Percentiles rank a stretch among this genome's conserved stretches.
phyloP scores from a whole-genome alignment of 1,140 invertebrate genomes.

The Diorhabda carinulata region DNA sequence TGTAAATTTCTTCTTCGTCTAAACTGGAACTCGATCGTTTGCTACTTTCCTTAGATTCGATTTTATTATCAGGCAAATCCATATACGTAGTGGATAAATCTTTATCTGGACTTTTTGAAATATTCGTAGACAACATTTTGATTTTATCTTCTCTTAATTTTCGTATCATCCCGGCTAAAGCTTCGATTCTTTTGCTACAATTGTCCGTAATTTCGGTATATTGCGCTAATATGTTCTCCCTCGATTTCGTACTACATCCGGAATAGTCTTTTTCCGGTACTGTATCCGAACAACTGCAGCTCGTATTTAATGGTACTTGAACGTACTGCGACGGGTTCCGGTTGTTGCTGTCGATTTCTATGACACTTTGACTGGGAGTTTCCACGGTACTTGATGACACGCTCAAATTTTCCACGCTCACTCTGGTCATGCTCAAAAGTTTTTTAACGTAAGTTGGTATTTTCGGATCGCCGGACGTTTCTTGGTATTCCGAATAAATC shows the following conservation, averaged over 20 bases:
- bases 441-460: conserved; percentile 52
- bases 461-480: conserved; percentile 26
- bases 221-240: conserved; percentile 21
- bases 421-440: conserved; percentile 51
- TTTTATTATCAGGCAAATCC: conserved; percentile 35
- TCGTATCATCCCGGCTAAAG: conserved; percentile 53
- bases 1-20: conserved; percentile 31
- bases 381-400: conserved; percentile 52
- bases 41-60: conserved; percentile 10
- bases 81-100: conserved; percentile 33
- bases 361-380: conserved; percentile 53
- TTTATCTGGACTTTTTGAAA: conserved; percentile 9
- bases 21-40: conserved; percentile 19
- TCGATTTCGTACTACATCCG: conserved; percentile 15
- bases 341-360: conserved; percentile 38
- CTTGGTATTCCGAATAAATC: conserved; percentile 18
- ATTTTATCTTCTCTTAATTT: conserved; percentile 55
- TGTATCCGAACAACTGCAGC: conserved; percentile 11
- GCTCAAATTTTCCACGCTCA: conserved; percentile 50
- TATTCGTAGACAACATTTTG: conserved; percentile 32
- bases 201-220: conserved; percentile 52
- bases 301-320: conserved; percentile 11
- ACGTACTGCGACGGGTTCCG: conserved; percentile 18
- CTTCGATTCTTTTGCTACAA: conserved; percentile 53
- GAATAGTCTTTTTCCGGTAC: conserved; percentile 20